Conservation (phyloP, 1,140 invertebrate species). For the Megathymus violae region DNA sequence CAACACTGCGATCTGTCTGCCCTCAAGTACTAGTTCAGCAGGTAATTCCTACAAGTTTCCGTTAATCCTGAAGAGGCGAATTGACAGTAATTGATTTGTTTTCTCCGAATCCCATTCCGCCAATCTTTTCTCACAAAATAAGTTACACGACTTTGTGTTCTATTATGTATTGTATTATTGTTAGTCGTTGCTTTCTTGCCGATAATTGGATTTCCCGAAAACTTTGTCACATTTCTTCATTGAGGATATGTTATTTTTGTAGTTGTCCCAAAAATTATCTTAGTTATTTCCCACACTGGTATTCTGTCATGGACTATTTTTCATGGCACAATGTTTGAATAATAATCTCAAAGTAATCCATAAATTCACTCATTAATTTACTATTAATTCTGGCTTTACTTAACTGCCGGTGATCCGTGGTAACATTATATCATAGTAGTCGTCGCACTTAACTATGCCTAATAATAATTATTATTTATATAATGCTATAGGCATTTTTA, state of each 20-base stretch:
- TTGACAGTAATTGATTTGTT: conserved; percentile 64
- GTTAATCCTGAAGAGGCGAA: conserved; percentile 44
- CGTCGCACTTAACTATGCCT: too few relatives aligned
- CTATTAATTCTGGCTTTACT: too few relatives aligned
- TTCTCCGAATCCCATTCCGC: conserved; percentile 29
- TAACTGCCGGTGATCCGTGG: too few relatives aligned
- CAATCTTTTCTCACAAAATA: conserved; percentile 30
- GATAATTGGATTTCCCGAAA: conserved; percentile 28
- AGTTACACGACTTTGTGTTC: conserved; percentile 21
- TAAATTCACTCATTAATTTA: too few relatives aligned
- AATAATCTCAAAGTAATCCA: too few relatives aligned
- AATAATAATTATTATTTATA: too few relatives aligned
- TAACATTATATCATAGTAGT: too few relatives aligned
- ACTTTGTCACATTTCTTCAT: conserved; percentile 26
- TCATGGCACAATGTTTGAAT: neutral
- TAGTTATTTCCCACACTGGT: neutral
- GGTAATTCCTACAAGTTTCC: conserved; percentile 23
- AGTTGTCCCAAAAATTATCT: neutral
- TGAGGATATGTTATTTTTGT: conserved; percentile 24
- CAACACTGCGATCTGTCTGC: neutral
- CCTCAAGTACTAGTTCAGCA: neutral
- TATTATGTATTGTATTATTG: conserved; percentile 23
- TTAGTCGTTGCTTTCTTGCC: conserved; percentile 8
- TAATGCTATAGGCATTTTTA: too few relatives aligned
- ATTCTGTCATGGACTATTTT: neutral